Evolutionary conservation across 2,797 vertebrate genomes (phyloP).

Genomic region (Trichosurus vulpecula): DNA sequence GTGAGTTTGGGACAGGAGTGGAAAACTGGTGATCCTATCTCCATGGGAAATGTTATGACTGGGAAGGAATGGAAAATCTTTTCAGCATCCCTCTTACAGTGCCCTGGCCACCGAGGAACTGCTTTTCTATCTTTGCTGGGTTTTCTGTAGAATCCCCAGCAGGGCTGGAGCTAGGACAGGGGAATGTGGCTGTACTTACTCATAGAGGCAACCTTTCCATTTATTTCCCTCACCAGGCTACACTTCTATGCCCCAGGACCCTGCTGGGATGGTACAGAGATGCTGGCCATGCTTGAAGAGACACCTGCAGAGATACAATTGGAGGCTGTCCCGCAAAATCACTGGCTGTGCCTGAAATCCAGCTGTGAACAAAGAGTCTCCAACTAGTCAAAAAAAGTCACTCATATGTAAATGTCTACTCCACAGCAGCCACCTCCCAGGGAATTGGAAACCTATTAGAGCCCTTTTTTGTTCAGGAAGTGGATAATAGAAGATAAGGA

Average conservation of each 20-base stretch:
- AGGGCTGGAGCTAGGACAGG: background rate
- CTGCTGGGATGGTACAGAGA: background rate
- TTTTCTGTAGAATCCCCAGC: background rate
- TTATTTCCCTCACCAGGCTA: background rate
- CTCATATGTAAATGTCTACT: background rate
- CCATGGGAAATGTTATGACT: background rate
- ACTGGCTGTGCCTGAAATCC: background rate
- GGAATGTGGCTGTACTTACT: background rate
- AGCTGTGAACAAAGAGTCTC: background rate
- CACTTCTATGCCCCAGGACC: background rate
- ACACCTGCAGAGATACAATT: background rate
- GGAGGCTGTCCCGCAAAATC: constrained; percentile 1
- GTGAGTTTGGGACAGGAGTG: background rate
- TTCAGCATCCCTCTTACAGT: background rate
- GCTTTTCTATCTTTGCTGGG: background rate
- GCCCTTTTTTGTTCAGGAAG: background rate
- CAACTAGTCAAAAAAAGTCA: background rate
- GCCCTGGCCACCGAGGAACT: background rate
- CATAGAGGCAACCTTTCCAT: background rate
- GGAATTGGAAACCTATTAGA: background rate
- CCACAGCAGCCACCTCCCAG: background rate
- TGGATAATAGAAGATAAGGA: background rate
- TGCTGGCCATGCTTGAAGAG: background rate
- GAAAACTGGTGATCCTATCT: background rate
- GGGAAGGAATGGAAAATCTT: background rate